These are phyloP conservation scores for Poeciliopsis gracilis DNA, from an alignment of 2,797 vertebrate species.

Conservation along the genomic window DNA sequence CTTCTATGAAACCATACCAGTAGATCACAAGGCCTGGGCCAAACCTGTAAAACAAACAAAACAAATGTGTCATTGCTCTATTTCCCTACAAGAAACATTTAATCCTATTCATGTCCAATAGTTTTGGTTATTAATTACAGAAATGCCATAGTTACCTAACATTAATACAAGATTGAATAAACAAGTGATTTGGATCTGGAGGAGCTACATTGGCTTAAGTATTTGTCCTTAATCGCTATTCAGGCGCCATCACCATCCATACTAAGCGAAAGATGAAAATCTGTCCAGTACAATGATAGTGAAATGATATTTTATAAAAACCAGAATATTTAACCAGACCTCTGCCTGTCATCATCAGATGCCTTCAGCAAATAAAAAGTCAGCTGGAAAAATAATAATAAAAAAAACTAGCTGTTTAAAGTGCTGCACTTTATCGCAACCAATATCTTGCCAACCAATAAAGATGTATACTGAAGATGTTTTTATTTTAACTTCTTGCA, in stretches of 20 bases:
- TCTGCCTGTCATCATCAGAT: constrained; percentile 65
- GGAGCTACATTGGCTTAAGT: constrained; percentile 42
- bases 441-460: constrained; percentile 4
- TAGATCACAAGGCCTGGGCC: constrained; percentile 98
- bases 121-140: constrained; percentile 35
- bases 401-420: constrained; percentile 54
- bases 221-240: constrained; percentile 72
- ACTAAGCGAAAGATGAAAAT: constrained; percentile 67
- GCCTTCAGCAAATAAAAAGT: constrained; percentile 42
- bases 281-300: constrained; percentile 73
- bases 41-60: constrained; percentile 83
- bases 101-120: constrained; percentile 29
- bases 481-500: not conserved
- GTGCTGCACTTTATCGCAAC: constrained; percentile 54
- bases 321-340: constrained; percentile 67
- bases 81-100: constrained; percentile 21
- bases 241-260: constrained; percentile 66
- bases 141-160: constrained; percentile 29
- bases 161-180: constrained; percentile 39
- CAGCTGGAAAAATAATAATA: constrained; percentile 26
- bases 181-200: constrained; percentile 42
- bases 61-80: not conserved
- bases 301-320: constrained; percentile 72
- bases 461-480: not conserved
- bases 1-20: constrained; percentile 96